phyloP scores from a whole-genome alignment of 1,140 invertebrate species.

The Drosophila saltans region DNA sequence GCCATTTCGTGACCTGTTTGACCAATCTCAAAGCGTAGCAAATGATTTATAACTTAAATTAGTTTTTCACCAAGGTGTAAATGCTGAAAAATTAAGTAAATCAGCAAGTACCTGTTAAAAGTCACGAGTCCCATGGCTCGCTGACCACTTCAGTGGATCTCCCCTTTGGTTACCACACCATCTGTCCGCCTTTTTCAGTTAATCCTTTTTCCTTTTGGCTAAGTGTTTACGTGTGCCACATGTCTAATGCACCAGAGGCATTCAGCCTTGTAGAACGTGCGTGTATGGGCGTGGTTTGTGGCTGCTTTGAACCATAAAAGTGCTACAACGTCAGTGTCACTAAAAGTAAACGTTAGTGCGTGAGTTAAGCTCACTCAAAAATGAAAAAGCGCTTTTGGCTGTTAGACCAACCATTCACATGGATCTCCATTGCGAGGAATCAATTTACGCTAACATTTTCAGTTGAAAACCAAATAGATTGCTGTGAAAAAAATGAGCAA shows the following conservation, averaged over 20 bases:
- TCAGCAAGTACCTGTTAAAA: slow-evolving; percentile 34
- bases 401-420: slow-evolving; percentile 21
- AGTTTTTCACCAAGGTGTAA: slow-evolving; percentile 28
- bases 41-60: slow-evolving; percentile 71
- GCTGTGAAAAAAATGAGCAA: too few relatives aligned
- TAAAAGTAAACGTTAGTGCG: slow-evolving; percentile 30
- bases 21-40: slow-evolving; percentile 49
- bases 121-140: background rate
- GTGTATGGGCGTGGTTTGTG: slow-evolving; percentile 11
- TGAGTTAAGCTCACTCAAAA: background rate
- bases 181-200: background rate
- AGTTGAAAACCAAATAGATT: too few relatives aligned
- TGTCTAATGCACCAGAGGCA: slow-evolving; percentile 50
- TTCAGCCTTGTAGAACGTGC: slow-evolving; percentile 16
- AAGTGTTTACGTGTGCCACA: slow-evolving; percentile 73
- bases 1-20: slow-evolving; percentile 65
- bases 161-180: background rate
- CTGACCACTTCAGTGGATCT: background rate
- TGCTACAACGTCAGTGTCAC: slow-evolving; percentile 14
- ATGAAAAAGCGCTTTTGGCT: slow-evolving; percentile 32
- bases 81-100: slow-evolving; percentile 62
- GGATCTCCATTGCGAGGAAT: background rate
- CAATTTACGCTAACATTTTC: background rate
- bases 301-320: slow-evolving; percentile 45
- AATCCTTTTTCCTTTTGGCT: slow-evolving; percentile 27